A percentile compares a stretch with the other conserved stretches of the same genome.
Evolutionary conservation across 2,797 vertebrate species (phyloP).

Genomic region (Acanthurus lineatus): DNA sequence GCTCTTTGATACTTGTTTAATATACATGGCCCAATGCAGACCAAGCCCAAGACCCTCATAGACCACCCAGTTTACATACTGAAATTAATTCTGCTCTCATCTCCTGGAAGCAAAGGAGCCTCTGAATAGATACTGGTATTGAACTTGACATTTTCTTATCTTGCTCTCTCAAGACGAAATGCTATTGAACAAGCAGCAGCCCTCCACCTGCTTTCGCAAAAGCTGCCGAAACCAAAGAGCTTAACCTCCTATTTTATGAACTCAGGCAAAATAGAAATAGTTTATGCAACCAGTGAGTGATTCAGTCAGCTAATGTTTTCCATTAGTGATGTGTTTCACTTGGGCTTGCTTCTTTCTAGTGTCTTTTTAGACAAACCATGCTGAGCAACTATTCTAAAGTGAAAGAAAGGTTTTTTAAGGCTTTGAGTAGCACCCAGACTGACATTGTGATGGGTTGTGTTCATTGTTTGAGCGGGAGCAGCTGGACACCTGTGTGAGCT

Average conservation of each 20-base stretch:
- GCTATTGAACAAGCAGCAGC: conserved; percentile 35
- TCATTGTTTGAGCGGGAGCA: conserved; percentile 65
- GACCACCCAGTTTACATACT: conserved; percentile 74
- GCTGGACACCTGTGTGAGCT: conserved; percentile 67
- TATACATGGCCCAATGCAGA: conserved; percentile 70
- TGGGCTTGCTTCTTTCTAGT: not conserved
- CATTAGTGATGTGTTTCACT: conserved; percentile 16
- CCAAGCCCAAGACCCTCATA: conserved; percentile 43
- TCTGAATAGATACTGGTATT: conserved; percentile 35
- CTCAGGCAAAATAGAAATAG: conserved; percentile 36
- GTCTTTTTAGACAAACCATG: not conserved
- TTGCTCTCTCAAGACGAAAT: conserved; percentile 57
- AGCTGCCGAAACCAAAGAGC: conserved; percentile 29
- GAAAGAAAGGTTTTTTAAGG: conserved; percentile 12
- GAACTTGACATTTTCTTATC: conserved; percentile 57
- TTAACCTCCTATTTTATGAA: conserved; percentile 33
- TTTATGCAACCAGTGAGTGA: conserved; percentile 20
- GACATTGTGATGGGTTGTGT: conserved; percentile 21
- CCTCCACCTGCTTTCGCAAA: conserved; percentile 7
- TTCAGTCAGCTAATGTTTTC: conserved; percentile 28
- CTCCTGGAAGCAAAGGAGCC: conserved; percentile 43
- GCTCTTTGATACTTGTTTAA: conserved; percentile 78
- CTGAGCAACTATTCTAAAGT: not conserved
- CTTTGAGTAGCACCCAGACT: conserved; percentile 29
- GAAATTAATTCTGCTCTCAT: conserved; percentile 66